Conservation (phyloP, 2,113 vertebrate species). For the Heterochromis multidens region DNA sequence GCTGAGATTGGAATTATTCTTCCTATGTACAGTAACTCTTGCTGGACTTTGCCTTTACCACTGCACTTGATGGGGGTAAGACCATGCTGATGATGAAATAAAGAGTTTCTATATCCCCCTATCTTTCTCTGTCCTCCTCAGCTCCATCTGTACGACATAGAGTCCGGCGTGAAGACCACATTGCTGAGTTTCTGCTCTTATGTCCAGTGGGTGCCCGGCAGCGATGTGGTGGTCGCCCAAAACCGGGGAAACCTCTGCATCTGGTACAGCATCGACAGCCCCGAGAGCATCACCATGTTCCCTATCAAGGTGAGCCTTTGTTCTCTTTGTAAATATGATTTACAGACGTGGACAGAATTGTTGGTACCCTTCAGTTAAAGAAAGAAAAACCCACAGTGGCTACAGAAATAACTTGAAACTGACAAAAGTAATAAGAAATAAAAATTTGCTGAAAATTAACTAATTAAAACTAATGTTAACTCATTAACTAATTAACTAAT, state of each 20-base stretch:
- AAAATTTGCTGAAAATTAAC: too few species aligned
- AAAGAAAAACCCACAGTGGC: too few species aligned
- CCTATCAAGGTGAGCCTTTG: constrained; percentile 82
- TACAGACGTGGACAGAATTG: too few species aligned
- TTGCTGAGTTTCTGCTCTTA: constrained; percentile 92
- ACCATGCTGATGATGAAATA: background rate
- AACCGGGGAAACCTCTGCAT: constrained; percentile 88
- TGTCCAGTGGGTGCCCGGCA: constrained; percentile 94
- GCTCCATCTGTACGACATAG: constrained; percentile 90
- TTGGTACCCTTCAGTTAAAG: too few species aligned
- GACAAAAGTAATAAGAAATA: too few species aligned
- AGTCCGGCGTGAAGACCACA: constrained; percentile 78
- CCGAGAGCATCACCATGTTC: constrained; percentile 90
- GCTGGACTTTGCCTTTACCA: background rate
- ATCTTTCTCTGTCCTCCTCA: constrained; percentile 47
- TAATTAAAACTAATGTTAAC: too few species aligned
- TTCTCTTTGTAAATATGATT: background rate
- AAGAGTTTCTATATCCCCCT: background rate
- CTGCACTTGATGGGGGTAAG: background rate
- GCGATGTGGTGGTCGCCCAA: constrained; percentile 94
- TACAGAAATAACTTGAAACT: too few species aligned
- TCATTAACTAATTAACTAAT: too few species aligned
- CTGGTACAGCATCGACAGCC: constrained; percentile 96
- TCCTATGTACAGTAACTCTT: background rate
- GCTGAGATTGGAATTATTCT: background rate